A percentile compares a stretch with the other conserved stretches of the same genome.
Evolutionary conservation across 2,888 invertebrate genomes (phyloP).

Genomic region (Idaea biselata): DNA sequence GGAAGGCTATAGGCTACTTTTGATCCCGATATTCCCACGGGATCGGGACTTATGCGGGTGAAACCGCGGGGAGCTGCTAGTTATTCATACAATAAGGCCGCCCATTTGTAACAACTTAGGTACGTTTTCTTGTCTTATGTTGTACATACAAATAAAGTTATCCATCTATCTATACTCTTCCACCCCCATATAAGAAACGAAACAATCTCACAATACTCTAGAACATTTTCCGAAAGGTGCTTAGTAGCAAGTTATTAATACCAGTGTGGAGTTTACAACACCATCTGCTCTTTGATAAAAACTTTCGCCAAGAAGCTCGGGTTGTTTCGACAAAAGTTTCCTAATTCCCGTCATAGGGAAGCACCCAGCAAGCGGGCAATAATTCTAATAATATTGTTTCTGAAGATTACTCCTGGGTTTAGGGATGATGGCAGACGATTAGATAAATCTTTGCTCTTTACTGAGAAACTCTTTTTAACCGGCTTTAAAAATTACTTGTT

Average conservation of each 20-base stretch:
- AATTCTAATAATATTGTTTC: slow-evolving; percentile 5
- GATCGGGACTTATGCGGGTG: no score
- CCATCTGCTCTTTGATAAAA: slow-evolving; percentile 28
- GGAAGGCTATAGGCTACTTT: no score
- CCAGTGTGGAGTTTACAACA: slow-evolving; percentile 6
- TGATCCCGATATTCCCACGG: no score
- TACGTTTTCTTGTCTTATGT: no score
- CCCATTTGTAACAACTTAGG: no score
- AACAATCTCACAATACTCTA: neutral
- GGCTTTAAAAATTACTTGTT: neutral
- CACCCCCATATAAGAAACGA: neutral
- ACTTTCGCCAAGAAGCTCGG: slow-evolving; percentile 23
- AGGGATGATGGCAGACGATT: slow-evolving; percentile 17
- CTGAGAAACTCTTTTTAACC: neutral
- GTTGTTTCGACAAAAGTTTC: slow-evolving; percentile 24
- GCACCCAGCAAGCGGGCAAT: slow-evolving; percentile 19
- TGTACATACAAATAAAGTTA: no score
- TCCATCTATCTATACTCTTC: no score
- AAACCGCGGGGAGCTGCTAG: no score
- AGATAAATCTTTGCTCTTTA: slow-evolving; percentile 13
- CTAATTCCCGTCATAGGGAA: slow-evolving; percentile 21
- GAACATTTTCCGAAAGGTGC: neutral
- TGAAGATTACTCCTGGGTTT: slow-evolving; percentile 17
- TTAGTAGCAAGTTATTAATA: neutral
- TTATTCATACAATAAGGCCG: no score